Percentiles rank a stretch among this genome's conserved stretches.
These are phyloP conservation scores for Dendrolimus houi DNA, from an alignment of 2,888 invertebrate species.

Conservation along the genomic window DNA sequence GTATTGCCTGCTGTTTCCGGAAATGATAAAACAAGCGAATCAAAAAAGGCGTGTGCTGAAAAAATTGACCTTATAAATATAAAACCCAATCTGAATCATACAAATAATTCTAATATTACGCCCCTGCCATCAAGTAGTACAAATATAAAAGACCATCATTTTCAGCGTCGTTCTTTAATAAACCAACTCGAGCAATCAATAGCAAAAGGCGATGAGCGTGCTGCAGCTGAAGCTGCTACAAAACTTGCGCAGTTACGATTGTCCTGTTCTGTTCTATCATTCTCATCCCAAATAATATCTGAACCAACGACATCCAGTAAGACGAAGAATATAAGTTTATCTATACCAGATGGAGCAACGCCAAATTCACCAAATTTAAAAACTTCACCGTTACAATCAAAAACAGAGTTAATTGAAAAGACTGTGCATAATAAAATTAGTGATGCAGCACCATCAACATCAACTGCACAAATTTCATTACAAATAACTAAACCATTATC, in stretches of 20 bases:
- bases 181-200: slow-evolving; percentile 86
- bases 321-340: slow-evolving; percentile 2
- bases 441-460: not conserved
- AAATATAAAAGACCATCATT: slow-evolving; percentile 36
- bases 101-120: not conserved
- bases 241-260: slow-evolving; percentile 86
- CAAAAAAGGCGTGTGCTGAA: too few species aligned
- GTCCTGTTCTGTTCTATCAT: slow-evolving; percentile 80
- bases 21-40: too few species aligned
- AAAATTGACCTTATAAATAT: too few species aligned
- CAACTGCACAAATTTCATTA: slow-evolving; percentile 5
- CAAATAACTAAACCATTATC: not conserved
- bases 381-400: not conserved
- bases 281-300: slow-evolving; percentile 58
- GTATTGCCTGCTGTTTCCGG: too few species aligned
- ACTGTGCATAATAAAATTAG: not conserved
- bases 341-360: slow-evolving; percentile 2
- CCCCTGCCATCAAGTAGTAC: slow-evolving; percentile 1
- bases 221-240: slow-evolving; percentile 85
- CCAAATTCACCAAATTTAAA: not conserved
- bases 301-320: slow-evolving; percentile 23
- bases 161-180: slow-evolving; percentile 67
- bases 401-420: not conserved
- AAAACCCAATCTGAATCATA: not conserved
- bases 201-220: slow-evolving; percentile 83